Evolutionary conservation across 2,113 vertebrate genomes (phyloP).

Genomic region (Tricholaema leucomelas): DNA sequence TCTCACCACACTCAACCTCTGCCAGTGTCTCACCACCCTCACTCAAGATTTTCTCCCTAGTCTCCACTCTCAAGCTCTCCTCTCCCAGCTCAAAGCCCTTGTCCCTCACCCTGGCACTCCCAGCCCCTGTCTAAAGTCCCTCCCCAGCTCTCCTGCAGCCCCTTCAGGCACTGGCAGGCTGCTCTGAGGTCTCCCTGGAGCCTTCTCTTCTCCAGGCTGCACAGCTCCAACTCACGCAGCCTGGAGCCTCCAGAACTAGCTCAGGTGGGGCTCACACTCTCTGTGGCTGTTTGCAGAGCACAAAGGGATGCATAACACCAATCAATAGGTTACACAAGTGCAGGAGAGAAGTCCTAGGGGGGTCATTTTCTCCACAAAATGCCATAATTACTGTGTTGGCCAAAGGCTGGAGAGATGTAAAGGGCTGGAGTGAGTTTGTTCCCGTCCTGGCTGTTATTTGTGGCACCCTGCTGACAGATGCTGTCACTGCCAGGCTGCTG

Average conservation of each 20-base stretch:
- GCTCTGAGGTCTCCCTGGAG: no score
- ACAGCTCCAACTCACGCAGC: no score
- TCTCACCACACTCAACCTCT: no score
- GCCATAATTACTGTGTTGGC: not conserved
- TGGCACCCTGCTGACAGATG: not conserved
- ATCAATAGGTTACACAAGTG: slow-evolving; percentile 11
- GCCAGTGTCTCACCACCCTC: no score
- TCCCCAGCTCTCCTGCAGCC: no score
- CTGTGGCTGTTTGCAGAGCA: not conserved
- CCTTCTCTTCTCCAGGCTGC: not conserved
- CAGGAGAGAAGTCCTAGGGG: not conserved
- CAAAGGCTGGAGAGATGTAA: not conserved
- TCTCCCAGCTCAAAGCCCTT: no score
- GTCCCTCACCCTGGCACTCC: no score
- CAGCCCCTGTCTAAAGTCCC: no score
- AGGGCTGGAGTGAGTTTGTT: not conserved
- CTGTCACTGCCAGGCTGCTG: not conserved
- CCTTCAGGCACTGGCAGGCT: not conserved
- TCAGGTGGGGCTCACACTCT: not conserved
- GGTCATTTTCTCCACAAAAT: not conserved
- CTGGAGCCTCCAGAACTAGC: not conserved
- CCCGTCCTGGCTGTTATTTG: not conserved
- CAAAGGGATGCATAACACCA: not conserved
- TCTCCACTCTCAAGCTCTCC: no score
- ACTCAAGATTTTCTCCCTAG: no score